Conservation (phyloP, 1,140 invertebrate species). For the Antheraea pernyi region DNA sequence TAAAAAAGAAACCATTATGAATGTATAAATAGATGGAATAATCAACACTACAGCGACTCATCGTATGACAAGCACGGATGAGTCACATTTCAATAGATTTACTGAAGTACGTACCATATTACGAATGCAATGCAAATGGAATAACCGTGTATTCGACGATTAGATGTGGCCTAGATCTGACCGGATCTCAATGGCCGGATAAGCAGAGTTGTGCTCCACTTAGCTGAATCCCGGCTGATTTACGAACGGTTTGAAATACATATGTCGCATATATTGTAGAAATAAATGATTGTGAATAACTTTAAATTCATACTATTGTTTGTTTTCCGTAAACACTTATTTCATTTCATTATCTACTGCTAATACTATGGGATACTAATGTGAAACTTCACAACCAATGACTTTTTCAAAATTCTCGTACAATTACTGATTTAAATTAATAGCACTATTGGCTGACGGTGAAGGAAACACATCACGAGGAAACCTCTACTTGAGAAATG, state of each 20-base stretch:
- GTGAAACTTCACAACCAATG: too few species aligned
- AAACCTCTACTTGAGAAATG: too few species aligned
- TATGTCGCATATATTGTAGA: not conserved
- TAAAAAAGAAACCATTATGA: too few species aligned
- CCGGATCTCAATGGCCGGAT: conserved; percentile 36
- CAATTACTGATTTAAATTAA: too few species aligned
- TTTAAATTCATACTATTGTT: too few species aligned
- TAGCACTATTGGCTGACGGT: too few species aligned
- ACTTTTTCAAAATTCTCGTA: too few species aligned
- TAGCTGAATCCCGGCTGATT: conserved; percentile 17
- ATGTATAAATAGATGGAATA: conserved; percentile 1
- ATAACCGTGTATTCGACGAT: conserved; percentile 47
- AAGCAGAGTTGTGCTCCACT: conserved; percentile 32
- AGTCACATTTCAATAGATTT: conserved; percentile 34
- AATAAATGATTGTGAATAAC: too few species aligned
- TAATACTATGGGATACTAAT: too few species aligned
- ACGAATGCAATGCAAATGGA: conserved; percentile 47
- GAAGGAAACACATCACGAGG: too few species aligned
- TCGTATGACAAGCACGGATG: conserved; percentile 3
- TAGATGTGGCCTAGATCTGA: conserved; percentile 36
- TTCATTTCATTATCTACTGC: too few species aligned
- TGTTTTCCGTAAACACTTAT: too few species aligned
- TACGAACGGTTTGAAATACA: conserved; percentile 10
- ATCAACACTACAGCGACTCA: not conserved
- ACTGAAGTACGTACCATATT: conserved; percentile 24